These are phyloP conservation scores for Lutraria lutraria DNA, from an alignment of 2,888 invertebrate genomes.

Conservation along the genomic window DNA sequence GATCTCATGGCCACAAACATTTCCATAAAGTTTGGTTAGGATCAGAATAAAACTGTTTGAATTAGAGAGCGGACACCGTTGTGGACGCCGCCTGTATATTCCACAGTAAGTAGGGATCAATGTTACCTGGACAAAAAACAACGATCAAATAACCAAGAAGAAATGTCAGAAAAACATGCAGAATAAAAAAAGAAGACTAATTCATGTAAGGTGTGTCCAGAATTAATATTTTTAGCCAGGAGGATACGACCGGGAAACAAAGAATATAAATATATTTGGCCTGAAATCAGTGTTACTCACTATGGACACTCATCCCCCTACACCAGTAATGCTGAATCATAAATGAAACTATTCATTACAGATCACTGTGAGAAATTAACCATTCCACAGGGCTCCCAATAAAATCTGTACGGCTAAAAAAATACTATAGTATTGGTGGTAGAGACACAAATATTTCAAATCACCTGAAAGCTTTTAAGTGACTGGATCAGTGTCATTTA, in stretches of 20 bases:
- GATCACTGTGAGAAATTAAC: neutral
- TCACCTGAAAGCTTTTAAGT: slow-evolving; percentile 15
- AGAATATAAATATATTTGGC: neutral
- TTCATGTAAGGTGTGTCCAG: too few relatives aligned
- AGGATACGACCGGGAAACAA: neutral
- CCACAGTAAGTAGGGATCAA: too few relatives aligned
- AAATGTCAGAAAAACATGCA: too few relatives aligned
- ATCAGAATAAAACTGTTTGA: too few relatives aligned
- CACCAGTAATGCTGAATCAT: slow-evolving; percentile 12
- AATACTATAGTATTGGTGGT: neutral
- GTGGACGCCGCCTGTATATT: too few relatives aligned
- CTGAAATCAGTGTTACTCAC: neutral
- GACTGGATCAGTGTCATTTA: slow-evolving; percentile 3
- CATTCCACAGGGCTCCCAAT: neutral
- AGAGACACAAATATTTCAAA: slow-evolving; percentile 1
- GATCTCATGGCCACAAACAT: too few relatives aligned
- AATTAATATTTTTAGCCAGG: neutral
- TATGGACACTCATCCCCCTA: neutral
- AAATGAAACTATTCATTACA: slow-evolving; percentile 17
- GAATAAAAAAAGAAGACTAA: too few relatives aligned
- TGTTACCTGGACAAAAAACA: too few relatives aligned
- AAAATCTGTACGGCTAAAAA: neutral
- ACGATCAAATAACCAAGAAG: too few relatives aligned
- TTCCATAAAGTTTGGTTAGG: too few relatives aligned
- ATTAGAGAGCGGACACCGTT: too few relatives aligned